These are phyloP conservation scores for Euleptes europaea DNA, from an alignment of 2,113 vertebrate genomes.

Conservation along the genomic window DNA sequence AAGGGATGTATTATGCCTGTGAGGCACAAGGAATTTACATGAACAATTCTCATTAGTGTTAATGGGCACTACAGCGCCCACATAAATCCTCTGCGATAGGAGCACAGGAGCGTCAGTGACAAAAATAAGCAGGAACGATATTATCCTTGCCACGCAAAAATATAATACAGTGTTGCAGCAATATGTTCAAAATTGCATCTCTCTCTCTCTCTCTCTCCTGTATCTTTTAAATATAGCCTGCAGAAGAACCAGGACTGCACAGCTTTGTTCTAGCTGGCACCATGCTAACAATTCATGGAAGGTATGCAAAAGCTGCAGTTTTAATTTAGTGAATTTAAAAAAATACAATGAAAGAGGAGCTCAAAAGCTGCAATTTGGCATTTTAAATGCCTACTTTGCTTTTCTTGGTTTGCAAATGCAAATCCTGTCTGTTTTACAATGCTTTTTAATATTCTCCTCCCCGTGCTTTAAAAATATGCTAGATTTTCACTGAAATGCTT, in stretches of 20 bases:
- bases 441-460: slow-evolving; percentile 64
- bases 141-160: slow-evolving; percentile 45
- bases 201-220: slow-evolving; percentile 33
- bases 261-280: neutral
- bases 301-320: slow-evolving; percentile 3
- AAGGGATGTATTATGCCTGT: slow-evolving; percentile 23
- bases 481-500: slow-evolving; percentile 27
- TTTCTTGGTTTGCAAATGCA: slow-evolving; percentile 39
- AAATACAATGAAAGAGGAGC: slow-evolving; percentile 31
- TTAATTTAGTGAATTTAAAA: slow-evolving; percentile 18
- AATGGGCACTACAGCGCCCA: neutral
- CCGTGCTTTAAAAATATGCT: neutral
- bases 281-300: slow-evolving; percentile 28
- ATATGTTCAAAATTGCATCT: slow-evolving; percentile 9
- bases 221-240: slow-evolving; percentile 44
- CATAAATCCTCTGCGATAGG: slow-evolving; percentile 29
- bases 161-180: neutral
- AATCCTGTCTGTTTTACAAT: slow-evolving; percentile 43
- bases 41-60: neutral
- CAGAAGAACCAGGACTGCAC: slow-evolving; percentile 20
- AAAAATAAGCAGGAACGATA: slow-evolving; percentile 31
- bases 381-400: slow-evolving; percentile 47
- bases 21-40: slow-evolving; percentile 18
- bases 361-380: slow-evolving; percentile 43
- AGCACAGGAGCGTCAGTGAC: neutral